Base-by-base conservation (phyloP, 35 echinoderm and acorn worm genomes). In the Diadema setosum region DNA sequence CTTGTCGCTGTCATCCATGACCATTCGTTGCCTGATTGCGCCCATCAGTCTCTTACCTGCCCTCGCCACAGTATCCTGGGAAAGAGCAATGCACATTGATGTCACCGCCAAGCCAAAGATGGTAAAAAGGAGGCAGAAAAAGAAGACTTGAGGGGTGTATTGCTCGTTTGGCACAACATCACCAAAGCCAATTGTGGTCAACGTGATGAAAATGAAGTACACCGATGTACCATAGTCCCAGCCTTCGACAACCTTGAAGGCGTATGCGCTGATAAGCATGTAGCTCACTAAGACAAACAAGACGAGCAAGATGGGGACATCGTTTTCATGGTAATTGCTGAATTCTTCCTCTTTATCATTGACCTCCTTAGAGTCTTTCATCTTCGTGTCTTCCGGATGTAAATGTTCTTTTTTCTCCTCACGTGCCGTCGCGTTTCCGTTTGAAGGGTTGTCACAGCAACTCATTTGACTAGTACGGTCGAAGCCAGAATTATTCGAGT, bases 141-240 rank as follows among this genome's bases (percentile, higher is more conserved):
- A 86, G 43, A 91, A 86, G 1, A 58, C 24, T n/a, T 78, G 39
- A n/a, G 84, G 60, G n/a, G 63, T 84, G 65, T 91, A 94, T 34
- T 99, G 96, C 20, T 92, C 61, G 12, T 87, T 70, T 0, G 96
- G 96, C 15, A 92, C 93, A 26, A 92, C 52, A 56, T 99, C 96
- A 34, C 93, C 96, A 42, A 92, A 95, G 12, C 92, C 96, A 15
- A 99, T 94, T 2, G 96, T 99, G 6, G 92, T 92, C 2, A 99
- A 50, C 24, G 96, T 99, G 15, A 99, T 90, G 45, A 99, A 92
- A 11, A 93, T 95, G 45, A 99, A 99, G 34, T 99, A 99, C 41
- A 99, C 61, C 3, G 92, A 59, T 31, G 91, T 87, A 11, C 87
- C 91, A 40, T 92, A 95, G 45, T 80, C 45, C 96, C 96, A 99